Conservation (phyloP, 92 coral and sea anemone species). For the Heteractis magnifica region DNA sequence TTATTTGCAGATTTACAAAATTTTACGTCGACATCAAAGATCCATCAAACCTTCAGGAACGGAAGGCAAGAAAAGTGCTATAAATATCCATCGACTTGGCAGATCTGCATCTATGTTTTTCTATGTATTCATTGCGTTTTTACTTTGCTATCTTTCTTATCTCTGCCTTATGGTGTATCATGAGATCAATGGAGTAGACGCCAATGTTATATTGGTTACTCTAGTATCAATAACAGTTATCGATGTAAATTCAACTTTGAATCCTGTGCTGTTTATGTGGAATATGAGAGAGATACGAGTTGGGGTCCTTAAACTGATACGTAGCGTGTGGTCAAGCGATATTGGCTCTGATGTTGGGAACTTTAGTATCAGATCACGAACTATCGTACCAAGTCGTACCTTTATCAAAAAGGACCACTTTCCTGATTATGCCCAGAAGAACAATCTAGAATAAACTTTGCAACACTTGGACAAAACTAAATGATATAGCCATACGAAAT, state of each 20-base stretch:
- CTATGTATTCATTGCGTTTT: slow-evolving; percentile 1
- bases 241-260: slow-evolving; percentile 1
- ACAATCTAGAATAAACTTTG: too few relatives aligned
- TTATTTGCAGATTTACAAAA: not conserved
- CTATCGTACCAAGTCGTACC: not conserved
- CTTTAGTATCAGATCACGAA: not conserved
- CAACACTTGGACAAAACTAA: too few relatives aligned
- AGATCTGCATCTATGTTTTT: not conserved
- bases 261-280: not conserved
- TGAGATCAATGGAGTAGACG: not conserved
- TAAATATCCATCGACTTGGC: not conserved
- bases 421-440: too few relatives aligned
- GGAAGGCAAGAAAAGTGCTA: not conserved
- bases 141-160: not conserved
- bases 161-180: not conserved
- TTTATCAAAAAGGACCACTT: too few relatives aligned
- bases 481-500: too few relatives aligned
- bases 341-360: not conserved
- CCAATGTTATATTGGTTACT: not conserved
- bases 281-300: slow-evolving; percentile 1
- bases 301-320: not conserved
- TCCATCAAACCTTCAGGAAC: not conserved
- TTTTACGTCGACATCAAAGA: slow-evolving; percentile 5
- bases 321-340: not conserved
- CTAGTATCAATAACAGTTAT: not conserved